These are phyloP conservation scores for Felis chaus DNA, from an alignment of 2,113 vertebrate species.

Conservation along the genomic window DNA sequence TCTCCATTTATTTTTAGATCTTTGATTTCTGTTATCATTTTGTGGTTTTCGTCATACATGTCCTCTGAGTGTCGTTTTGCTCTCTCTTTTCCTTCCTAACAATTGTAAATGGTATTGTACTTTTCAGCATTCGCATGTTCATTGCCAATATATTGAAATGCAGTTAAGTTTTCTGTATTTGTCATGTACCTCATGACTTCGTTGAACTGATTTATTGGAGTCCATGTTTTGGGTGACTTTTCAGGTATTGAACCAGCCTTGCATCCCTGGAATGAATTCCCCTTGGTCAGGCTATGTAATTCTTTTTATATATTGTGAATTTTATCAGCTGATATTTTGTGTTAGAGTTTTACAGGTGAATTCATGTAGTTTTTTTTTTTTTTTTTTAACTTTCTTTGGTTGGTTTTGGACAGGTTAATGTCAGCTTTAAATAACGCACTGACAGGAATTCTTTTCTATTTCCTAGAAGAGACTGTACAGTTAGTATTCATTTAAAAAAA, in stretches of 20 bases:
- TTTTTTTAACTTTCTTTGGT: neutral
- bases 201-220: neutral
- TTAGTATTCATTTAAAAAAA: neutral
- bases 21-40: neutral
- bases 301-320: neutral
- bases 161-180: neutral
- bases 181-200: neutral
- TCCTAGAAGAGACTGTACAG: neutral
- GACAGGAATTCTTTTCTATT: neutral
- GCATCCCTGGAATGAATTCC: neutral
- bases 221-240: neutral
- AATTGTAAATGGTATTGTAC: neutral
- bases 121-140: neutral
- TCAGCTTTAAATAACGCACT: neutral
- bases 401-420: neutral
- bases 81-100: neutral
- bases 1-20: neutral
- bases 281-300: neutral
- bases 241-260: neutral
- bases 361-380: neutral
- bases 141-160: neutral
- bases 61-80: neutral
- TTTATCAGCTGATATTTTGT: neutral
- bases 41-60: neutral
- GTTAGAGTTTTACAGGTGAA: neutral